Evolutionary conservation across 2,888 invertebrate genomes (phyloP), one percentile per base, ranked within the genome.

Genomic region (Frankliniella intonsa): DNA sequence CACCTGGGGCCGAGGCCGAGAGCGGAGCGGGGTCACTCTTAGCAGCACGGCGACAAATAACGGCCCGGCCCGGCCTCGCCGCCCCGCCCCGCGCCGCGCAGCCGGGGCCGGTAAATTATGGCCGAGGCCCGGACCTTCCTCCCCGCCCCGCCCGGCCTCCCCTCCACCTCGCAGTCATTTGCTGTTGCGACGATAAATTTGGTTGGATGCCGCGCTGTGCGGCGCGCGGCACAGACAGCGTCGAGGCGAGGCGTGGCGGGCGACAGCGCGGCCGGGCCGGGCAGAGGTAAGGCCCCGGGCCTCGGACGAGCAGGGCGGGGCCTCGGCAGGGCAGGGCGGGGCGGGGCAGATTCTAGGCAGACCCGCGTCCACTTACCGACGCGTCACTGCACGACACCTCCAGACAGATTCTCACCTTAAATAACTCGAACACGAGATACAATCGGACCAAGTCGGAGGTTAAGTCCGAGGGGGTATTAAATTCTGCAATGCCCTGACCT

Each of bases 41-140:
- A 76, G 69, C 38, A 38, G 38, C 69, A 76, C 25, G 69, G 69
- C 69, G 69, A 76, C 69, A 76, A 76, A 76, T 76, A 76, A 76
- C 69, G 25, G 22, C 62, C 69, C 22, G 22, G 55, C 55, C 55
- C 69, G 12, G 69, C 22, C 69, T 3, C 19, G 69, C 69, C 8
- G 22, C 22, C 22, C 69, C 69, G n/a, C 69, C 22, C 69, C 22
- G 22, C 22, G 69, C 69, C 69, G 9, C 69, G 69, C 8, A 38
- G 38, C 38, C 69, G 12, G 12, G 69, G 10, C 12, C 69, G 69
- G 69, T 76, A 76, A 76, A 25, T 76, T 76, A 76, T 76, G 25
- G 69, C 69, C 69, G 17, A 22, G 69, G 69, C 25, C 25, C 8
- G 69, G 69, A 38, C n/a, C 62, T 62, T 62, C 62, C 62, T n/a